phyloP scores from a whole-genome alignment of 2,888 invertebrate species.

The Phengaris arion region DNA sequence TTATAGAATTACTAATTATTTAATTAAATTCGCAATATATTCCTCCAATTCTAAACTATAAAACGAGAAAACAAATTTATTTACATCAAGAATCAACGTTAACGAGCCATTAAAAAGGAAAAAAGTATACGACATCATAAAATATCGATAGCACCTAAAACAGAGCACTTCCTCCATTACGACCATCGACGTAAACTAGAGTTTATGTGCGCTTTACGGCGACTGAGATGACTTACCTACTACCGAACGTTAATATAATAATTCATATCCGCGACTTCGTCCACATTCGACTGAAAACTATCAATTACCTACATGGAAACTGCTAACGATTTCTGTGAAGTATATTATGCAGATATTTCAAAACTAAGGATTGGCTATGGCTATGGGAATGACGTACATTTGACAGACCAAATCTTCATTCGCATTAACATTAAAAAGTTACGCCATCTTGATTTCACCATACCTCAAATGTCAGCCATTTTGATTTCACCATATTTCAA shows the following conservation, averaged over 20 bases:
- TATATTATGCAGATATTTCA: no score
- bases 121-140: constrained; percentile 28
- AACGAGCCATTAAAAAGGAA: constrained; percentile 16
- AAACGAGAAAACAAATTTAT: constrained; percentile 1
- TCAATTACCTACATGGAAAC: neutral
- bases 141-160: constrained; percentile 25
- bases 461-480: no score
- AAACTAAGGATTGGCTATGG: no score
- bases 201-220: constrained; percentile 37
- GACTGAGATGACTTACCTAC: constrained; percentile 1
- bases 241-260: constrained; percentile 1
- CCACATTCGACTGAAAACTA: neutral
- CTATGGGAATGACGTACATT: no score
- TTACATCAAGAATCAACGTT: constrained; percentile 14
- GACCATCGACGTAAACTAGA: constrained; percentile 24
- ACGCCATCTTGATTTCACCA: no score
- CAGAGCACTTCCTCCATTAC: constrained; percentile 26
- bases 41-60: neutral
- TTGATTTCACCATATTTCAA: no score
- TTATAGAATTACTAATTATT: neutral
- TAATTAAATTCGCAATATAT: neutral
- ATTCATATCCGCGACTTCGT: neutral
- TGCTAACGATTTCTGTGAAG: neutral
- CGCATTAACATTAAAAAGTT: no score
- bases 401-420: no score